Conservation (phyloP, 1,140 invertebrate species). For the Globodera ellingtonae region DNA sequence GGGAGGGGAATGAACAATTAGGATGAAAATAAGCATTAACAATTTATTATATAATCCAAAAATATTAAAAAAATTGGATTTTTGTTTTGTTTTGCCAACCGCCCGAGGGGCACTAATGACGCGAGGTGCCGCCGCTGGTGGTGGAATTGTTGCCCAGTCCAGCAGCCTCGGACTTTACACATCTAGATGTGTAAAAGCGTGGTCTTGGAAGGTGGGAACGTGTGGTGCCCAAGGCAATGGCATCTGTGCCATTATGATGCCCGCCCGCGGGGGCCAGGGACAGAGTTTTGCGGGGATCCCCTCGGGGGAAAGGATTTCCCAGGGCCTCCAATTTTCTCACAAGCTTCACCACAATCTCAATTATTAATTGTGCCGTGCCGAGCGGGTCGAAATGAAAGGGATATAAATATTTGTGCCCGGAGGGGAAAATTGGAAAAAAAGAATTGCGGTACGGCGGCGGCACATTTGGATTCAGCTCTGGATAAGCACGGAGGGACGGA, state of each 20-base stretch:
- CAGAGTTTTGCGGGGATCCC: not conserved
- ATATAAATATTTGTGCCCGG: not conserved
- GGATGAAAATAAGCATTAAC: no score
- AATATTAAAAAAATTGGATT: no score
- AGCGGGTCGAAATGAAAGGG: not conserved
- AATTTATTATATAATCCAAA: no score
- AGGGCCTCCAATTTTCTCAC: slow-evolving; percentile 73
- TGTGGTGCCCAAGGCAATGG: not conserved
- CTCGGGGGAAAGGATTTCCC: not conserved
- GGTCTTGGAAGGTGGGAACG: not conserved
- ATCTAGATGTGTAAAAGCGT: no score
- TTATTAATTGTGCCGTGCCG: not conserved
- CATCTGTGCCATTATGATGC: slow-evolving; percentile 68
- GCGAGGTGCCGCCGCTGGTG: not conserved
- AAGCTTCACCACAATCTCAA: slow-evolving; percentile 65
- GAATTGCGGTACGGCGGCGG: not conserved
- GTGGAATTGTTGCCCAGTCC: not conserved
- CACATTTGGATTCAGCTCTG: no score
- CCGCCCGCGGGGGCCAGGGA: no score
- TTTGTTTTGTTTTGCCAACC: not conserved
- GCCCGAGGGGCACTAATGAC: not conserved
- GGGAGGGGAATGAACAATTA: no score
- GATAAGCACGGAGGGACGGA: no score
- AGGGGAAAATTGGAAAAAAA: not conserved
- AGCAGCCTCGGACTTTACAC: no score